Conservation (phyloP, 2,113 vertebrate genomes). For the Uria aalge region DNA sequence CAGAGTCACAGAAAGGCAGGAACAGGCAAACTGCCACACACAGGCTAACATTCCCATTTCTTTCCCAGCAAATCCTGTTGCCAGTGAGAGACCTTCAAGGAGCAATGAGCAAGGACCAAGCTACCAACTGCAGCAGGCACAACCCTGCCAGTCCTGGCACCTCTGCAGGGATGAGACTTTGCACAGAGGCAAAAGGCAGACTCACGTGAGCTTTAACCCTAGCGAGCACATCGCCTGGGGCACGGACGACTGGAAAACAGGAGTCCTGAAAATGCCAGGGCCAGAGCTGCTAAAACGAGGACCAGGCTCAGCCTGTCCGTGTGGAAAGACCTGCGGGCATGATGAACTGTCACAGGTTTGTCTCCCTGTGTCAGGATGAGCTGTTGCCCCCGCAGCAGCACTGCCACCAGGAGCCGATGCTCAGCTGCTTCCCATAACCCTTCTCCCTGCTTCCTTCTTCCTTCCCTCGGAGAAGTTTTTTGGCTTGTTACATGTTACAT, state of each 20-base stretch:
- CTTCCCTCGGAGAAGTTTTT: background rate
- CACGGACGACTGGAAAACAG: rapidly evolving
- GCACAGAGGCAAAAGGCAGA: background rate
- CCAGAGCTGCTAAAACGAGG: background rate
- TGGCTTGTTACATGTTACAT: background rate
- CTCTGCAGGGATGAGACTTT: rapidly evolving
- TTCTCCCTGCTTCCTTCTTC: background rate
- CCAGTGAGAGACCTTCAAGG: background rate
- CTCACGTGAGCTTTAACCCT: background rate
- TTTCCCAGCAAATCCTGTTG: background rate
- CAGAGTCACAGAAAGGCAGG: background rate
- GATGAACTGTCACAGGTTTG: background rate
- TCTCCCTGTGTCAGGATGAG: rapidly evolving
- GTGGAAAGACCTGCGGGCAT: rapidly evolving
- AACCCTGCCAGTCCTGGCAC: background rate
- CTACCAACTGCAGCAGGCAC: rapidly evolving
- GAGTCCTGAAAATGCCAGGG: background rate
- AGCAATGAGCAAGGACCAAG: rapidly evolving
- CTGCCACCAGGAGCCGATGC: background rate
- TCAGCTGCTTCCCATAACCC: background rate
- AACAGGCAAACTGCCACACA: background rate
- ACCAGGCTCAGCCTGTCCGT: rapidly evolving
- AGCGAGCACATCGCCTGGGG: background rate
- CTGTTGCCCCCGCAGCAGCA: background rate
- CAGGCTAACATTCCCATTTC: background rate